A percentile compares a stretch with the other conserved stretches of the same genome.
These are phyloP conservation scores for Monopterus albus DNA, from an alignment of 2,113 vertebrate genomes.

Conservation along the genomic window DNA sequence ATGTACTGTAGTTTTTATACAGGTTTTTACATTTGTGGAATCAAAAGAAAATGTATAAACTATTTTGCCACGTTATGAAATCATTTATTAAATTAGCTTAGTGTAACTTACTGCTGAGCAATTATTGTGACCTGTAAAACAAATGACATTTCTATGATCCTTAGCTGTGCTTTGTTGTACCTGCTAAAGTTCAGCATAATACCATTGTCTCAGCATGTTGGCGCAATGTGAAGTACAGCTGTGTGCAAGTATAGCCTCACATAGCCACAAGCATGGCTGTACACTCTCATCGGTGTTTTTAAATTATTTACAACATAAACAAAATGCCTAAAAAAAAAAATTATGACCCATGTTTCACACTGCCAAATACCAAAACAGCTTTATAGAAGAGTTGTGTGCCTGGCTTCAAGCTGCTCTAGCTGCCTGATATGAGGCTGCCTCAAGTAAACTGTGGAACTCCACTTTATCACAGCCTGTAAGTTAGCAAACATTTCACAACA, in stretches of 20 bases:
- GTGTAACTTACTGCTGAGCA: too few species aligned
- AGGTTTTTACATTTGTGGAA: too few species aligned
- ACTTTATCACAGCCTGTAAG: conserved; percentile 21
- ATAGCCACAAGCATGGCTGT: too few species aligned
- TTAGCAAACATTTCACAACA: conserved; percentile 39
- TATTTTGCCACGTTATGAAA: too few species aligned
- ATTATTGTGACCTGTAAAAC: too few species aligned
- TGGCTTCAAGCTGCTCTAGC: conserved; percentile 32
- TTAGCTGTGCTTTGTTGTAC: too few species aligned
- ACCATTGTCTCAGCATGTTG: neutral
- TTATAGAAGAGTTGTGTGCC: conserved; percentile 1
- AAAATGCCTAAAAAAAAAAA: conserved; percentile 1
- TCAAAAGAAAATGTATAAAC: too few species aligned
- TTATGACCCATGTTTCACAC: neutral
- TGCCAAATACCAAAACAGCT: neutral
- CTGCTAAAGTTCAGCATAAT: neutral
- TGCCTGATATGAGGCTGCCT: conserved; percentile 13
- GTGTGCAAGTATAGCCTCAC: neutral
- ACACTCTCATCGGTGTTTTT: neutral
- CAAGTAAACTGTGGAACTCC: conserved; percentile 31
- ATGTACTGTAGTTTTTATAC: too few species aligned
- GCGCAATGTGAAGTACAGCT: neutral
- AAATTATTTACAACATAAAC: conserved; percentile 5
- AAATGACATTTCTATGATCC: too few species aligned
- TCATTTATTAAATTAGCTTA: too few species aligned